Evolutionary conservation across 1,140 invertebrate species (phyloP), one percentile per base, ranked within the genome.

Genomic region (Arctopsyche grandis): DNA sequence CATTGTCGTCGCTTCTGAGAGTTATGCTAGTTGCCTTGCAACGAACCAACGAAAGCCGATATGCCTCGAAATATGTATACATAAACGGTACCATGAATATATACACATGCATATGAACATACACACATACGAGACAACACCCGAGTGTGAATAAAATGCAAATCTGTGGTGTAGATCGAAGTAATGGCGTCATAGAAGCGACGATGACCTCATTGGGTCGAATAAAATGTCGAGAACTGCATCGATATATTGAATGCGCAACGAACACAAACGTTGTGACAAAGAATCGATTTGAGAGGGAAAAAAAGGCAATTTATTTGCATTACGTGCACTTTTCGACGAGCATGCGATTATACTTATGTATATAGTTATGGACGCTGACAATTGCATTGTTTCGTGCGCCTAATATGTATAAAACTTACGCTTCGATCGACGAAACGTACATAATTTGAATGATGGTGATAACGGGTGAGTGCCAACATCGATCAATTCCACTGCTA

Each of bases 171-270:
- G 58, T 9, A 19, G 58, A 60, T 60, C 22, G 63, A 66, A 66
- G n/a, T n/a, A 66, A 66, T 66, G 63, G 63, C 63, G 63, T 66
- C 63, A 66, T 66, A 66, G 24, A 29, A 66, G 24, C 21, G 19
- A 26, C 24, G 63, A 66, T 66, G 63, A 66, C 24, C 63, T 66
- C 63, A 66, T 66, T 26, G 63, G 24, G 22, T 10, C 63, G 21
- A 66, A 66, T 24, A 66, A 26, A 66, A 66, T 29, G 24, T 29
- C 5, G n/a, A 66, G 22, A 24, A 22, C n/a, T 60, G 21, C 58
- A 66, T 66, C 63, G 63, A 66, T 66, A 22, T 38, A 38, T 38
- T 38, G 29, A 38, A 38, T 38, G 29, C 29, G 29, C 29, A 38
- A 38, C 29, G 7, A 12, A 52, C 10, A 52, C n/a, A n/a, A n/a